phyloP scores from a whole-genome alignment of 2,888 invertebrate species.

The Drosophila niveifrons region DNA sequence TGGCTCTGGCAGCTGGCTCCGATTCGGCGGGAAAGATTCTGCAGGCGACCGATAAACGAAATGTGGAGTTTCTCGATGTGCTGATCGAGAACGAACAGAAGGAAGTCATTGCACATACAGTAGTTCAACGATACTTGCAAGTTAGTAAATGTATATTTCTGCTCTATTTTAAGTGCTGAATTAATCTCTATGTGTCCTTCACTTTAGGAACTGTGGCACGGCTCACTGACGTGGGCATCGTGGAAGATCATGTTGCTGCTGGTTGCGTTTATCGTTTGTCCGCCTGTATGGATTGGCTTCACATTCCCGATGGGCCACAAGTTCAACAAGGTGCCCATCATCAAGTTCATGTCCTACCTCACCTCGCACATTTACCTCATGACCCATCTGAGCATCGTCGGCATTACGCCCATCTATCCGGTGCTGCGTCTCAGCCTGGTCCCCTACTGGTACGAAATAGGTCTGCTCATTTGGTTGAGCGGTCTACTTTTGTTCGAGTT shows the following conservation, averaged over 20 bases:
- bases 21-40: constrained; percentile 97
- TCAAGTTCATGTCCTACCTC: constrained; percentile 99
- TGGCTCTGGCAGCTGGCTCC: constrained; percentile 96
- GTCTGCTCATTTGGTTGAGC: constrained; percentile 96
- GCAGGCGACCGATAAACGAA: constrained; percentile 97
- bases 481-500: constrained; percentile 97
- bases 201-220: constrained; percentile 97
- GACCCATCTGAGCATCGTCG: constrained; percentile 95
- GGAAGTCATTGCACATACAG: constrained; percentile 98
- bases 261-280: constrained; percentile 96
- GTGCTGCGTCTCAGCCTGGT: constrained; percentile 92
- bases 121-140: constrained; percentile 98
- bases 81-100: constrained; percentile 99
- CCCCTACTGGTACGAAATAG: constrained; percentile 98
- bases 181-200: constrained; percentile 83
- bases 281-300: constrained; percentile 98
- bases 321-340: constrained; percentile 99
- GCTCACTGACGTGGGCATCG: constrained; percentile 97
- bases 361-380: constrained; percentile 99
- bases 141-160: constrained; percentile 86
- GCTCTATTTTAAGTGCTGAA: neutral
- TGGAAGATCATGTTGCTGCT: constrained; percentile 97
- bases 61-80: constrained; percentile 97
- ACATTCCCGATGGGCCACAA: constrained; percentile 97
- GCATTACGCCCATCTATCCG: constrained; percentile 94